These are phyloP conservation scores for Aphrophora alni DNA, from an alignment of 2,888 invertebrate species.

Conservation along the genomic window DNA sequence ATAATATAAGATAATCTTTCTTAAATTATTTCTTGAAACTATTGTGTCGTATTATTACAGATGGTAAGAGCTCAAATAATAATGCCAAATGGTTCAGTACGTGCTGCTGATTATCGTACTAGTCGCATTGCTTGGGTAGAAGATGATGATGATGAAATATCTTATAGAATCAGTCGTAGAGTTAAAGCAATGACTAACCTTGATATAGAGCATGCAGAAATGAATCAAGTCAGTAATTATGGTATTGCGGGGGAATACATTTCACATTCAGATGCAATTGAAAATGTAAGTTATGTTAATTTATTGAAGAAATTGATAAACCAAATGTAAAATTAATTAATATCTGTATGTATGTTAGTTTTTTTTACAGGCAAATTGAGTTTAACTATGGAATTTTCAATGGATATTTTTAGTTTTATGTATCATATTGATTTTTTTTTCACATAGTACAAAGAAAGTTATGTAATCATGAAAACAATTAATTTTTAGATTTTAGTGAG, in stretches of 20 bases:
- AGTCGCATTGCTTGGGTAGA: conserved; percentile 67
- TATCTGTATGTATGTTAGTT: no score
- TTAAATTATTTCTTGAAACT: no score
- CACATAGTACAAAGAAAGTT: no score
- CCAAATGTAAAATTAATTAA: no score
- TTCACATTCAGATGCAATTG: neutral
- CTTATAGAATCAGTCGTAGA: conserved; percentile 60
- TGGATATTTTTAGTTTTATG: no score
- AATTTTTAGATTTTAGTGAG: no score
- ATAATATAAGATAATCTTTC: no score
- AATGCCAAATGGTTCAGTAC: conserved; percentile 54
- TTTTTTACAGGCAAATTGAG: no score
- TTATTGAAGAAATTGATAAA: neutral
- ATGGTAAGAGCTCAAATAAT: conserved; percentile 60
- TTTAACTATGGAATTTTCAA: no score
- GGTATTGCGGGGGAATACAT: neutral
- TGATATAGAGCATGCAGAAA: conserved; percentile 65
- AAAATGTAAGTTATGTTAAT: neutral
- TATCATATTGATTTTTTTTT: no score
- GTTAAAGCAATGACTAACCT: conserved; percentile 65
- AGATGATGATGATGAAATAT: conserved; percentile 58
- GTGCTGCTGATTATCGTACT: conserved; percentile 65
- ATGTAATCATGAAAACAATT: no score
- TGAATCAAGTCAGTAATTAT: conserved; percentile 67
- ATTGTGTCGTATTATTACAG: no score